Conservation (phyloP, 2,113 vertebrate genomes). For the Illadopsis cleaveri region DNA sequence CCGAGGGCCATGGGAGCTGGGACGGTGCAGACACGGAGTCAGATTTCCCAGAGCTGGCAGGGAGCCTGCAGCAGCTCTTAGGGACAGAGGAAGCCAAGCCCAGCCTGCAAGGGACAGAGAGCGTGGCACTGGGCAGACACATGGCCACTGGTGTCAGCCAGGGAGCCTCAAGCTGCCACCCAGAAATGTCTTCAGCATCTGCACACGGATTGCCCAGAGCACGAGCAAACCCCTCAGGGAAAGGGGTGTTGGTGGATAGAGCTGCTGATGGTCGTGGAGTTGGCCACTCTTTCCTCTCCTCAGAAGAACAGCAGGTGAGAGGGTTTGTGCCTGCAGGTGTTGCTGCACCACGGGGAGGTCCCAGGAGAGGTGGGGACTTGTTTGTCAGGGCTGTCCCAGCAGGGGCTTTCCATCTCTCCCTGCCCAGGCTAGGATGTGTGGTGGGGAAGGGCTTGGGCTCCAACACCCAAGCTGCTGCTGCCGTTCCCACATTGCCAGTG, state of each 20-base stretch:
- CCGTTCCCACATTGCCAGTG: fast-evolving
- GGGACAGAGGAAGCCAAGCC: background rate
- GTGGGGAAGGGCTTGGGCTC: background rate
- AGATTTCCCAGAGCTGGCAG: background rate
- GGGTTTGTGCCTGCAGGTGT: background rate
- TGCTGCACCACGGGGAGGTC: background rate
- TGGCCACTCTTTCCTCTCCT: background rate
- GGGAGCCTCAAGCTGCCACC: background rate
- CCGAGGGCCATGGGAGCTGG: background rate
- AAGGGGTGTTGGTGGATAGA: background rate
- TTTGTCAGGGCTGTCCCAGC: background rate
- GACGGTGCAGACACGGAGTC: background rate
- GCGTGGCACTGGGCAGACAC: background rate
- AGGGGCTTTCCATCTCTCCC: background rate
- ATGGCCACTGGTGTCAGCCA: background rate
- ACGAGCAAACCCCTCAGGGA: constrained; percentile 6
- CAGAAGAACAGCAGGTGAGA: constrained; percentile 39
- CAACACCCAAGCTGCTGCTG: background rate
- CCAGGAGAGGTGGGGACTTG: background rate
- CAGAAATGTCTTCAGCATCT: constrained; percentile 52
- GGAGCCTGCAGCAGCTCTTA: background rate
- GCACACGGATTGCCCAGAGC: constrained; percentile 38
- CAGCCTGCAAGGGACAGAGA: background rate
- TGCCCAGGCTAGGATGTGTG: fast-evolving
- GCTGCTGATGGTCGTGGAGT: fast-evolving